Evolutionary conservation across 2,888 invertebrate genomes (phyloP).

Genomic region (Sisyra nigra): DNA sequence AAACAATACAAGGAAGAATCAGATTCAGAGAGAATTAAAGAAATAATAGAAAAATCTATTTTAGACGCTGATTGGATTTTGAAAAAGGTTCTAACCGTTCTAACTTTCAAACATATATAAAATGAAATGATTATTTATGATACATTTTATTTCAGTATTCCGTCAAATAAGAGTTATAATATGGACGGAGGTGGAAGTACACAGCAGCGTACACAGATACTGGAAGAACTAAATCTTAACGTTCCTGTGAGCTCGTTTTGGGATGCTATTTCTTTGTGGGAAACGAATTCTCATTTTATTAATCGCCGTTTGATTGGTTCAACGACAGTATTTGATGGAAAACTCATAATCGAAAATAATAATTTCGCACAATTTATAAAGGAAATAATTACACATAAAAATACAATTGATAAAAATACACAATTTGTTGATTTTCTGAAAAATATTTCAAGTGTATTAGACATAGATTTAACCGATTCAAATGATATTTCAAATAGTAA

Average conservation of each 20-base stretch:
- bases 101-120: constrained; percentile 1
- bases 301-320: constrained; percentile 53
- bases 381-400: constrained; percentile 19
- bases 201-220: constrained; percentile 16
- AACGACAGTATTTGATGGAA: constrained; percentile 18
- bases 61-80: constrained; percentile 63
- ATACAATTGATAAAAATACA: constrained; percentile 17
- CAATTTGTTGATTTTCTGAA: constrained; percentile 17
- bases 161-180: constrained; percentile 5
- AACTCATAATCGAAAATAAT: constrained; percentile 16
- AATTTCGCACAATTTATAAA: constrained; percentile 13
- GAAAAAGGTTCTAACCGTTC: constrained; percentile 42
- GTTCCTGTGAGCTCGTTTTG: constrained; percentile 36
- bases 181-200: constrained; percentile 17
- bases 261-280: constrained; percentile 42
- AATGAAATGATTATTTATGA: background rate
- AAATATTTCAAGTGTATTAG: constrained; percentile 15
- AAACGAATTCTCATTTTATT: constrained; percentile 51
- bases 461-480: constrained; percentile 19
- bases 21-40: constrained; percentile 50
- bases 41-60: constrained; percentile 55
- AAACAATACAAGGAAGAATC: constrained; percentile 59
- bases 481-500: constrained; percentile 18
- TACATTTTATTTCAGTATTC: constrained; percentile 10
- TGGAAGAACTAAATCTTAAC: constrained; percentile 21